phyloP scores from a whole-genome alignment of 2,888 invertebrate genomes.

The Orthosia gothica region DNA sequence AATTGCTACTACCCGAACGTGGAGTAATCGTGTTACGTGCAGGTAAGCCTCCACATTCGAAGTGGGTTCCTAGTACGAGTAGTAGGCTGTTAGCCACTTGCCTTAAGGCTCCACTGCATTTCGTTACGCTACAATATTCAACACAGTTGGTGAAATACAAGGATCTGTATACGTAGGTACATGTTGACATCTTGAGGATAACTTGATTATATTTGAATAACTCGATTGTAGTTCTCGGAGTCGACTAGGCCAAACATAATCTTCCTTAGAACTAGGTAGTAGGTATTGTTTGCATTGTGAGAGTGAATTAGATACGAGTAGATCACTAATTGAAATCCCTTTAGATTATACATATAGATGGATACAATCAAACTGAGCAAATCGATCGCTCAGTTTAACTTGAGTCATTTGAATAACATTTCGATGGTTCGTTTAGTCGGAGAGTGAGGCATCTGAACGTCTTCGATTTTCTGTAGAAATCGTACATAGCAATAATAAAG shows the following conservation, averaged over 20 bases:
- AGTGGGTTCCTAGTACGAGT: slow-evolving; percentile 21
- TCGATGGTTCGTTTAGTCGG: neutral
- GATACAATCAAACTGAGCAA: neutral
- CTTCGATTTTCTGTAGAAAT: neutral
- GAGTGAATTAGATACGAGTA: neutral
- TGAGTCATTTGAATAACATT: slow-evolving; percentile 11
- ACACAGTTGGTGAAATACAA: slow-evolving; percentile 13
- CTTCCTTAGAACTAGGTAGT: neutral
- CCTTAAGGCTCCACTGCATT: slow-evolving; percentile 34
- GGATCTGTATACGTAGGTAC: neutral
- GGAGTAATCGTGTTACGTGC: slow-evolving; percentile 47
- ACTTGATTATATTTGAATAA: slow-evolving; percentile 11
- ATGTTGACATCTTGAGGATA: neutral
- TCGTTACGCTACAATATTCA: slow-evolving; percentile 37
- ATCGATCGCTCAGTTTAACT: slow-evolving; percentile 1
- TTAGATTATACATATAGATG: slow-evolving; percentile 4
- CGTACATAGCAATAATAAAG: neutral
- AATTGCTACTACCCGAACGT: slow-evolving; percentile 31
- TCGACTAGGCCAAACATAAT: neutral
- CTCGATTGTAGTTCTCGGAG: neutral
- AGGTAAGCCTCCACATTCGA: slow-evolving; percentile 35
- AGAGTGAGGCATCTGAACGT: neutral
- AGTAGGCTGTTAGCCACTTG: slow-evolving; percentile 39
- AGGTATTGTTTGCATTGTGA: neutral
- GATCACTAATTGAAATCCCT: slow-evolving; percentile 3